A percentile compares a stretch with the other conserved stretches of the same genome.
phyloP scores from a whole-genome alignment of 2,113 vertebrate species.

The Archilochus colubris region DNA sequence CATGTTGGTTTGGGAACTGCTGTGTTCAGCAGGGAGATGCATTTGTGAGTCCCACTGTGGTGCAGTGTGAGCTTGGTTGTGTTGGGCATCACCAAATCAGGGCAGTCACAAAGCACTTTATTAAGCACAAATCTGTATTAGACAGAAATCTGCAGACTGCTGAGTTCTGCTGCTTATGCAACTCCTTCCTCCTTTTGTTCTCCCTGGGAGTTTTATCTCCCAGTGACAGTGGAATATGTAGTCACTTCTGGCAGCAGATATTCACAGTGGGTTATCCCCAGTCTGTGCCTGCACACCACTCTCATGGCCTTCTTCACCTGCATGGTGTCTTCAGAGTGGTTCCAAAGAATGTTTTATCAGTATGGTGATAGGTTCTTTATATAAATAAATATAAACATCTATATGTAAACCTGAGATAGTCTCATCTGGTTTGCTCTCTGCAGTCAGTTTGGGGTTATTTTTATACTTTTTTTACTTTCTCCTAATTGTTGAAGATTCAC shows the following conservation, averaged over 20 bases:
- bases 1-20: neutral
- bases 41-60: neutral
- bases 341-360: too few relatives aligned
- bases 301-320: neutral
- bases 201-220: neutral
- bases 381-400: too few relatives aligned
- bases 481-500: neutral
- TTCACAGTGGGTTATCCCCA: neutral
- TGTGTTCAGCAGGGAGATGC: neutral
- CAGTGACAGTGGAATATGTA: rapidly evolving
- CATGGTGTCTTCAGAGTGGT: neutral
- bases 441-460: neutral
- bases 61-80: rapidly evolving
- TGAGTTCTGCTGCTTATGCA: neutral
- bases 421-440: neutral
- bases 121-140: neutral
- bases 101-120: neutral
- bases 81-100: neutral
- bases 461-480: neutral
- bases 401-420: neutral
- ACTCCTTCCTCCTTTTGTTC: neutral
- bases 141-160: neutral
- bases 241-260: neutral
- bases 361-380: too few relatives aligned
- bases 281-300: neutral